Conservation (phyloP, 2,797 vertebrate species). For the Selene dorsalis region DNA sequence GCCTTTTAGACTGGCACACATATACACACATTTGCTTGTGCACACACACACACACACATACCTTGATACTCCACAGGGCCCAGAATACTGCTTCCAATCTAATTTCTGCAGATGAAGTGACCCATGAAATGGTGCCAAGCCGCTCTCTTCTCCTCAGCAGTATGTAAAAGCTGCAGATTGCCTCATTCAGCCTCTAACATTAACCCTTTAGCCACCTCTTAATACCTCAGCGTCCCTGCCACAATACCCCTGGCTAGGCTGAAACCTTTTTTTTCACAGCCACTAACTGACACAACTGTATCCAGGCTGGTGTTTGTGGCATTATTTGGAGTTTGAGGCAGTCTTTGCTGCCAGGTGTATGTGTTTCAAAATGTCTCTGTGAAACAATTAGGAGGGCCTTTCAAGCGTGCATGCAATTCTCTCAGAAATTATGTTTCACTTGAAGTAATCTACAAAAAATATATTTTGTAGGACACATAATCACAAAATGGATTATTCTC, state of each 20-base stretch:
- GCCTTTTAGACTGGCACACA: conserved; percentile 44
- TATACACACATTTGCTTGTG: conserved; percentile 10
- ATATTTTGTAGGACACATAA: background rate
- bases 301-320: conserved; percentile 32
- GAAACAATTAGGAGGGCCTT: conserved; percentile 2
- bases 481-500: background rate
- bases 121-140: conserved; percentile 83
- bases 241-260: conserved; percentile 57
- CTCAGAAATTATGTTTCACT: background rate
- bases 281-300: conserved; percentile 6
- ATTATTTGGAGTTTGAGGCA: conserved; percentile 55
- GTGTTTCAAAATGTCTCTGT: background rate
- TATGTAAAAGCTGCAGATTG: conserved; percentile 82
- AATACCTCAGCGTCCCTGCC: conserved; percentile 50
- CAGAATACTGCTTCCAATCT: conserved; percentile 78
- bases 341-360: conserved; percentile 43
- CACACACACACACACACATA: conserved; percentile 40
- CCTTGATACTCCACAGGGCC: conserved; percentile 61
- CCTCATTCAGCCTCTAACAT: conserved; percentile 78
- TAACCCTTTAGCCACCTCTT: conserved; percentile 70
- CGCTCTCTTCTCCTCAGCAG: conserved; percentile 69
- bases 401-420: background rate
- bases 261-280: conserved; percentile 46
- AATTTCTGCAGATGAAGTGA: conserved; percentile 83
- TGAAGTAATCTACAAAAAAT: background rate